A percentile compares a stretch with the other conserved stretches of the same genome.
phyloP scores from a whole-genome alignment of 23 tunicate species.

The Trididemnum nubilum region DNA sequence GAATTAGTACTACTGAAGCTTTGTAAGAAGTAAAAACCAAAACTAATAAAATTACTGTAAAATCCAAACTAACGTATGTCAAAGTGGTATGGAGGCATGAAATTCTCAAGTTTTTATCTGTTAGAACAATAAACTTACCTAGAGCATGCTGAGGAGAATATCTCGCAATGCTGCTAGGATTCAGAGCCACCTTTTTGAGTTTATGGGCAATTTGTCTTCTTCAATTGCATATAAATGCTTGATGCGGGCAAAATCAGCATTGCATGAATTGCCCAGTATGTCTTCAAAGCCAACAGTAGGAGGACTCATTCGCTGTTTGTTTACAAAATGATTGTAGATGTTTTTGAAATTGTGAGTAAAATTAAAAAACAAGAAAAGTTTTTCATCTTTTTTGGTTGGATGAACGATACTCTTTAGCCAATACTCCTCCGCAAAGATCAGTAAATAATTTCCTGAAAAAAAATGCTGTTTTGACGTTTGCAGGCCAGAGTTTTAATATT shows the following conservation, averaged over 20 bases:
- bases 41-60: too few species aligned
- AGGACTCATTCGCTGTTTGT: background rate
- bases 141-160: background rate
- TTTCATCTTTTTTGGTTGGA: background rate
- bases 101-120: too few species aligned
- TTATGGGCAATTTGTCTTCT: background rate
- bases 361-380: background rate
- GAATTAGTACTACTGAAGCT: background rate
- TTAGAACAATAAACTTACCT: background rate
- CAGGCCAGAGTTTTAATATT: too few species aligned
- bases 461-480: too few species aligned
- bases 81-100: too few species aligned
- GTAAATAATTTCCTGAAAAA: too few species aligned
- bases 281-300: background rate
- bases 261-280: background rate
- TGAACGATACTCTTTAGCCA: background rate
- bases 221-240: too few species aligned
- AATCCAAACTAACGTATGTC: too few species aligned
- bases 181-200: background rate
- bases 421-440: background rate
- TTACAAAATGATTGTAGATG: background rate
- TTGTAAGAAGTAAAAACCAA: too few species aligned
- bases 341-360: background rate
- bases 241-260: background rate
- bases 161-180: background rate